Percentiles rank a stretch among this genome's conserved stretches.
These are phyloP conservation scores for Drosophila yakuba DNA, from an alignment of 1,140 invertebrate species.

Conservation along the genomic window DNA sequence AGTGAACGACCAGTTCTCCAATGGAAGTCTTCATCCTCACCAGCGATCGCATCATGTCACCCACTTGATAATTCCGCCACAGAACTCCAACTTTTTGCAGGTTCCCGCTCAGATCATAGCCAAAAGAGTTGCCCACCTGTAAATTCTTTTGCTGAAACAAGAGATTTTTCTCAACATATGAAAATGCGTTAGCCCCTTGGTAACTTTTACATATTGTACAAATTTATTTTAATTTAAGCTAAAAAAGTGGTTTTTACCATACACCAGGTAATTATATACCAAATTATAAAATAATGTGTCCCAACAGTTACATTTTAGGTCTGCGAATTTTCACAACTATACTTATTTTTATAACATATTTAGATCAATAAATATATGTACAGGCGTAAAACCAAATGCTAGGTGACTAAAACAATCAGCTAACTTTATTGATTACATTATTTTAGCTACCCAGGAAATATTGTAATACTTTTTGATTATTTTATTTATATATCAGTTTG, in stretches of 20 bases:
- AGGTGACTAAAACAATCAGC: too few species aligned
- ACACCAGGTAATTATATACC: background rate
- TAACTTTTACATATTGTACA: slow-evolving; percentile 7
- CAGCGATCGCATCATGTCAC: slow-evolving; percentile 50
- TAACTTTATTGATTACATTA: too few species aligned
- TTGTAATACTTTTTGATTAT: too few species aligned
- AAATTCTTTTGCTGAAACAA: background rate
- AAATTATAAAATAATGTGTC: background rate
- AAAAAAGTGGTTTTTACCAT: background rate
- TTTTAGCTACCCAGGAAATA: too few species aligned
- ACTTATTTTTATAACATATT: background rate
- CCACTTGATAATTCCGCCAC: slow-evolving; percentile 77
- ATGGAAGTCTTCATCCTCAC: slow-evolving; percentile 26
- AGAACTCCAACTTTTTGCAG: slow-evolving; percentile 76
- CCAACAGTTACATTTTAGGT: background rate
- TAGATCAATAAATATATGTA: too few species aligned
- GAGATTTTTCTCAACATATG: slow-evolving; percentile 3
- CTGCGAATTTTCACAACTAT: background rate
- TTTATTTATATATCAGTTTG: too few species aligned
- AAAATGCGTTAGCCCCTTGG: background rate
- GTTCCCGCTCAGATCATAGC: slow-evolving; percentile 65
- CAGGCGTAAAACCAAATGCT: too few species aligned
- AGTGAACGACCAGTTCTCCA: slow-evolving; percentile 15
- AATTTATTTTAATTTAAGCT: background rate
- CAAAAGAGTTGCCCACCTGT: slow-evolving; percentile 73